A percentile compares a stretch with the other conserved stretches of the same genome.
phyloP scores from a whole-genome alignment of 2,113 vertebrate species.

The Peromyscus maniculatus region DNA sequence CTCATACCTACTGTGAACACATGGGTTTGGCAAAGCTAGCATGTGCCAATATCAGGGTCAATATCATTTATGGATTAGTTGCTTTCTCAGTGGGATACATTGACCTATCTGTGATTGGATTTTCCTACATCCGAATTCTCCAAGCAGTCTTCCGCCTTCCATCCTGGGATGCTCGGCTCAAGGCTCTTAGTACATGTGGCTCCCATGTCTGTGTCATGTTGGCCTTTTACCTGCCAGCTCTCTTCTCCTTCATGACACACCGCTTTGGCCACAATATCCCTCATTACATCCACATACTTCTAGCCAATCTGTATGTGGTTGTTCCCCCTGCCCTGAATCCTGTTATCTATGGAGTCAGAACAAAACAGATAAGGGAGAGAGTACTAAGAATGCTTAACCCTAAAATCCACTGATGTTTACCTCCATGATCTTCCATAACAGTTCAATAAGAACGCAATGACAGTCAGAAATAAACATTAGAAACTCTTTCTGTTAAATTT shows the following conservation, averaged over 20 bases:
- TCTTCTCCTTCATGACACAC: slow-evolving; percentile 79
- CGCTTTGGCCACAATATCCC: slow-evolving; percentile 69
- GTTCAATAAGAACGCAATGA: not conserved
- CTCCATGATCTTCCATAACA: not conserved
- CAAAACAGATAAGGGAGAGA: slow-evolving; percentile 70
- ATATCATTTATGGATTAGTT: slow-evolving; percentile 69
- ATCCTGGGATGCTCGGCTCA: slow-evolving; percentile 54
- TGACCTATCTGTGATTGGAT: slow-evolving; percentile 71
- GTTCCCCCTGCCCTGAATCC: slow-evolving; percentile 76
- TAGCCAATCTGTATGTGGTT: slow-evolving; percentile 74
- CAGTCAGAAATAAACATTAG: not conserved
- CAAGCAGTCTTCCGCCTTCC: slow-evolving; percentile 63
- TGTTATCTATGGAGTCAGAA: slow-evolving; percentile 76
- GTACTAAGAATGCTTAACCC: slow-evolving; percentile 67
- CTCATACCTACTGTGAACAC: slow-evolving; percentile 77
- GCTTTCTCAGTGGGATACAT: slow-evolving; percentile 74
- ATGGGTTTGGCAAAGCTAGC: slow-evolving; percentile 75
- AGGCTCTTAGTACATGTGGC: slow-evolving; percentile 73
- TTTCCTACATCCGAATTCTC: slow-evolving; percentile 75
- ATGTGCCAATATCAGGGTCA: slow-evolving; percentile 67
- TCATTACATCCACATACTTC: slow-evolving; percentile 71
- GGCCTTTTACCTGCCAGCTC: slow-evolving; percentile 71
- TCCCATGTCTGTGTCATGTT: slow-evolving; percentile 71
- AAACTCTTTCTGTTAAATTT: not conserved
- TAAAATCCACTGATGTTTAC: not conserved